These are phyloP conservation scores for Diogma glabrata DNA, from an alignment of 2,888 invertebrate genomes.

Conservation along the genomic window DNA sequence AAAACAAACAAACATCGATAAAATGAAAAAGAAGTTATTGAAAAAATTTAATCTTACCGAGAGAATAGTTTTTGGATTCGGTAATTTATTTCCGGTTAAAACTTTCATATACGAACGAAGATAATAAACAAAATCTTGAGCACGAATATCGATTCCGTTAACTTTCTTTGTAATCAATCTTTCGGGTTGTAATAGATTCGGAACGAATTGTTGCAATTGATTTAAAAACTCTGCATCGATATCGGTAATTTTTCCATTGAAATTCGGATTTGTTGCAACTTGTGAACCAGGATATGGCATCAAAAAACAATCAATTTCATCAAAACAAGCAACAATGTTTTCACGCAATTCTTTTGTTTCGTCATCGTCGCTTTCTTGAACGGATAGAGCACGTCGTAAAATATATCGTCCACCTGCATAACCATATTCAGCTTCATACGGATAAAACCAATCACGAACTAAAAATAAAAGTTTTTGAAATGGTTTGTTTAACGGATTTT, in stretches of 20 bases:
- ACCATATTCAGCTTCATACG: constrained; percentile 5
- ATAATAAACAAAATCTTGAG: constrained; percentile 6
- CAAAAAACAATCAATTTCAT: constrained; percentile 9
- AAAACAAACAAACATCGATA: too few species aligned
- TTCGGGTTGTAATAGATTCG: constrained; percentile 1
- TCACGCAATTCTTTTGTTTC: constrained; percentile 2
- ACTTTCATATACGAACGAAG: not conserved
- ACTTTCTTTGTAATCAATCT: constrained; percentile 10
- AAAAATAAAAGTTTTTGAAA: constrained; percentile 13
- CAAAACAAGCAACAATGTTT: constrained; percentile 3
- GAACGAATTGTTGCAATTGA: constrained; percentile 8
- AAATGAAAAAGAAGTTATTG: too few species aligned
- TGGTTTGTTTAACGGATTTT: constrained; percentile 8
- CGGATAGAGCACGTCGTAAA: not conserved
- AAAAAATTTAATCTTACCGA: too few species aligned
- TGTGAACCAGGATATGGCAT: constrained; percentile 13
- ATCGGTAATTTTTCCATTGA: constrained; percentile 8
- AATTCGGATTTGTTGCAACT: constrained; percentile 12
- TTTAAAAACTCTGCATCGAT: constrained; percentile 13
- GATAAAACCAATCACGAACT: constrained; percentile 13
- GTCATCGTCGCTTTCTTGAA: not conserved
- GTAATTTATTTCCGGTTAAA: constrained; percentile 3
- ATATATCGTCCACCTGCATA: not conserved
- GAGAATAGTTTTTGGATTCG: constrained; percentile 3
- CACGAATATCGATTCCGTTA: constrained; percentile 9